Conservation (phyloP, 2,797 vertebrate genomes). For the Betta splendens region DNA sequence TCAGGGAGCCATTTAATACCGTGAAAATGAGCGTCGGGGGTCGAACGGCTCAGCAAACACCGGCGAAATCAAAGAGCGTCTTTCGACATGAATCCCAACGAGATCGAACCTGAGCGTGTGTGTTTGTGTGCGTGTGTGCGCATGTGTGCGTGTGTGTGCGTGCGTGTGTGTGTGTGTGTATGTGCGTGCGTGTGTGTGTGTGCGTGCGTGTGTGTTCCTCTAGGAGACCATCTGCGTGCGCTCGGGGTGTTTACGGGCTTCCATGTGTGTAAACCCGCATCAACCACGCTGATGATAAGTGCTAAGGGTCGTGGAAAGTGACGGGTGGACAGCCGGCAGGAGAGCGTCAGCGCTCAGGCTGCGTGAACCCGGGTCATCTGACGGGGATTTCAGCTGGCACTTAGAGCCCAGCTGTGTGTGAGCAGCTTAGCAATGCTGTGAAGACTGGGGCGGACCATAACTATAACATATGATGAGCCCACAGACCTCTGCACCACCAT, state of each 20-base stretch:
- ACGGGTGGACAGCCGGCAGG: constrained; percentile 53
- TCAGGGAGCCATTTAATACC: constrained; percentile 26
- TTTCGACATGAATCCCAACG: constrained; percentile 18
- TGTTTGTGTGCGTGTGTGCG: background rate
- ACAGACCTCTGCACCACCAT: background rate
- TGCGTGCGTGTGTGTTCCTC: constrained; percentile 27
- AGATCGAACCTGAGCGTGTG: background rate
- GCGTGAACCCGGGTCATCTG: constrained; percentile 55
- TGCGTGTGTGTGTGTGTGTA: constrained; percentile 1
- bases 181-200: no score
- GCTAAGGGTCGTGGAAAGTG: constrained; percentile 49
- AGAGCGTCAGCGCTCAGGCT: constrained; percentile 53
- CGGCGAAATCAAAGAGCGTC: constrained; percentile 27
- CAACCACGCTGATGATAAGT: constrained; percentile 33
- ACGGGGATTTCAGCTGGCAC: constrained; percentile 52
- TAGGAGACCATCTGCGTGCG: constrained; percentile 38
- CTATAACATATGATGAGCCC: constrained; percentile 22
- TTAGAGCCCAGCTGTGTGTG: constrained; percentile 45
- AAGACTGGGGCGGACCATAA: constrained; percentile 8
- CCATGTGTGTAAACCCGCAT: constrained; percentile 11
- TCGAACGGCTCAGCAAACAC: constrained; percentile 36
- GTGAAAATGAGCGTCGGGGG: constrained; percentile 24
- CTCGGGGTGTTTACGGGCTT: constrained; percentile 42
- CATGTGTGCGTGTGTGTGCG: background rate
- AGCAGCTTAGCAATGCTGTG: constrained; percentile 7